A percentile compares a stretch with the other conserved stretches of the same genome.
phyloP scores from a whole-genome alignment of 2,113 vertebrate species.

The Nasalis larvatus region DNA sequence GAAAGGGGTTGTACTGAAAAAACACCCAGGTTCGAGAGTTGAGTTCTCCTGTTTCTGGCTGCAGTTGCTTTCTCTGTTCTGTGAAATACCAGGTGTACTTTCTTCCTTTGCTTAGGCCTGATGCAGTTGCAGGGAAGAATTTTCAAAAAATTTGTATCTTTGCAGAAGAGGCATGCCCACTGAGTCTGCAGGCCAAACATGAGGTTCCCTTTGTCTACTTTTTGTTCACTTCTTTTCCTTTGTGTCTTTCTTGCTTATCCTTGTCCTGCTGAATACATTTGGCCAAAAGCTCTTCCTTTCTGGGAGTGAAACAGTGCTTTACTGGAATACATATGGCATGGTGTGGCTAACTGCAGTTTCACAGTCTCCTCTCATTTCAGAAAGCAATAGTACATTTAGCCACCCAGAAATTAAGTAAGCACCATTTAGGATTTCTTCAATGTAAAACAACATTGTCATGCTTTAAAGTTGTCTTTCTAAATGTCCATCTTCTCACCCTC shows the following conservation, averaged over 20 bases:
- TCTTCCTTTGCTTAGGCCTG: background rate
- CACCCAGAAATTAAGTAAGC: background rate
- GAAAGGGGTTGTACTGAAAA: background rate
- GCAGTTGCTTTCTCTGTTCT: background rate
- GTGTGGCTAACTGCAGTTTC: background rate
- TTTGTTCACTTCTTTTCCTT: background rate
- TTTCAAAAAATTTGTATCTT: background rate
- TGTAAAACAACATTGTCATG: too few relatives aligned
- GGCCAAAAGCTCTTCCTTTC: background rate
- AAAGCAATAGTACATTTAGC: background rate
- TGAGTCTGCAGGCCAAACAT: background rate
- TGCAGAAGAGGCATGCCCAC: background rate
- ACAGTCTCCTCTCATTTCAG: background rate
- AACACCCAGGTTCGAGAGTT: too few relatives aligned
- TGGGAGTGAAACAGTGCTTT: background rate
- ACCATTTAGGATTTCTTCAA: background rate
- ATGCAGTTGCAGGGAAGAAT: background rate
- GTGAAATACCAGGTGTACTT: background rate
- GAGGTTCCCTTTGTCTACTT: background rate
- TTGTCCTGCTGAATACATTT: background rate
- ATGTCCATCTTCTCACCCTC: background rate
- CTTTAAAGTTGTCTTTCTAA: background rate
- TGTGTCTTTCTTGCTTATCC: background rate
- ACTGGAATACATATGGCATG: background rate
- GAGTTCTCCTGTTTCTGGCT: background rate